Evolutionary conservation across 2,113 vertebrate species (phyloP).

Genomic region (Lanius collurio): DNA sequence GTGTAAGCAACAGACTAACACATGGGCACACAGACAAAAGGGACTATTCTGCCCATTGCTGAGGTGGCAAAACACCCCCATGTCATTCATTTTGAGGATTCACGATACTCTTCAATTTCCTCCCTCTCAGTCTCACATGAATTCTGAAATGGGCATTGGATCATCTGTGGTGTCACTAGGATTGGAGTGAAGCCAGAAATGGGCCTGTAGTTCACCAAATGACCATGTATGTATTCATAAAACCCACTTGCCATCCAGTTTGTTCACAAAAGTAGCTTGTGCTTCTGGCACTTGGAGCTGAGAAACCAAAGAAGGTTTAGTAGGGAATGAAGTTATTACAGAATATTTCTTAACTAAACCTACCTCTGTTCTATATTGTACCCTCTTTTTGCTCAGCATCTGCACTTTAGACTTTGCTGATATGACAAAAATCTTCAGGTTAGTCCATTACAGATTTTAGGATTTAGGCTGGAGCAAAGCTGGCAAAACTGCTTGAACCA

Average conservation of each 20-base stretch:
- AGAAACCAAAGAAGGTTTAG: not conserved
- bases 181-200: not conserved
- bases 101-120: not conserved
- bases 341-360: not conserved
- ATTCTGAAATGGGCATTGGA: not conserved
- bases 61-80: not conserved
- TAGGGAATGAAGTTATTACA: not conserved
- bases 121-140: not conserved
- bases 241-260: not conserved
- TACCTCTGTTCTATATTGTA: not conserved
- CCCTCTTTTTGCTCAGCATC: not conserved
- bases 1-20: not conserved
- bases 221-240: rapidly evolving
- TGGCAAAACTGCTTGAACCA: not conserved
- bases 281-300: not conserved
- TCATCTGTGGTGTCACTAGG: not conserved
- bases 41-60: not conserved
- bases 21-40: not conserved
- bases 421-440: not conserved
- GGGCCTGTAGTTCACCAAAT: not conserved
- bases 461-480: not conserved
- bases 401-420: not conserved
- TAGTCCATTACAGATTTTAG: not conserved
- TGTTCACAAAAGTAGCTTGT: not conserved
- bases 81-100: not conserved